phyloP scores from a whole-genome alignment of 2,113 vertebrate species.

The Neogobius melanostomus region DNA sequence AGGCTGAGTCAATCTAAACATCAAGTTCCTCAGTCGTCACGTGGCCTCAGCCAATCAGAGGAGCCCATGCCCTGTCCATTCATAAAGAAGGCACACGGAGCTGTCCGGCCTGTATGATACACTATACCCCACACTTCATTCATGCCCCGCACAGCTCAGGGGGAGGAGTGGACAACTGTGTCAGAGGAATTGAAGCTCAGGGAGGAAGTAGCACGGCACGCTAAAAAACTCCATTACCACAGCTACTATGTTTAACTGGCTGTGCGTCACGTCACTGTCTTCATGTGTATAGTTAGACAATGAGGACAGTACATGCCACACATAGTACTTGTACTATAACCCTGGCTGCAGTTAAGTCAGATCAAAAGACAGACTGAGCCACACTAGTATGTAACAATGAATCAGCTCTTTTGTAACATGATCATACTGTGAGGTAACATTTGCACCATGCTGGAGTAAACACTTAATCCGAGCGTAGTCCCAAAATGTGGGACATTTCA shows the following conservation, averaged over 20 bases:
- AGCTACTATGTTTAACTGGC: constrained; percentile 32
- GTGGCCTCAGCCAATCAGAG: constrained; percentile 64
- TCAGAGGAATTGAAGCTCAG: constrained; percentile 18
- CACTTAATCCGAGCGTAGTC: constrained; percentile 9
- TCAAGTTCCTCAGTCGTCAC: constrained; percentile 30
- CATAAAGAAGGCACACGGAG: constrained; percentile 71
- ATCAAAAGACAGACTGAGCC: not conserved
- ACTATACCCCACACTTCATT: constrained; percentile 62
- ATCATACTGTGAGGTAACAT: constrained; percentile 30
- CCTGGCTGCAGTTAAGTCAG: not conserved
- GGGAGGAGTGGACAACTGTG: constrained; percentile 41
- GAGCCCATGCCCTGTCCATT: constrained; percentile 66
- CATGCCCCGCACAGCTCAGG: constrained; percentile 53
- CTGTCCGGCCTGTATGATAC: constrained; percentile 55
- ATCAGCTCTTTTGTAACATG: constrained; percentile 46
- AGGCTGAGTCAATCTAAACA: constrained; percentile 40
- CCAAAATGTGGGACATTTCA: not conserved
- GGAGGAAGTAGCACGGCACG: constrained; percentile 35
- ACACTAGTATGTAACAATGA: constrained; percentile 34
- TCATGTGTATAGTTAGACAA: not conserved
- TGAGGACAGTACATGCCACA: constrained; percentile 4
- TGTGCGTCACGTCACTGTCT: not conserved
- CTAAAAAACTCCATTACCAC: constrained; percentile 22
- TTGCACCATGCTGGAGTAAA: constrained; percentile 7
- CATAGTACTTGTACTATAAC: not conserved